Percentiles rank a stretch among this genome's conserved stretches.
These are phyloP conservation scores for Leguminivora glycinivorella DNA, from an alignment of 1,140 invertebrate genomes.

Conservation along the genomic window DNA sequence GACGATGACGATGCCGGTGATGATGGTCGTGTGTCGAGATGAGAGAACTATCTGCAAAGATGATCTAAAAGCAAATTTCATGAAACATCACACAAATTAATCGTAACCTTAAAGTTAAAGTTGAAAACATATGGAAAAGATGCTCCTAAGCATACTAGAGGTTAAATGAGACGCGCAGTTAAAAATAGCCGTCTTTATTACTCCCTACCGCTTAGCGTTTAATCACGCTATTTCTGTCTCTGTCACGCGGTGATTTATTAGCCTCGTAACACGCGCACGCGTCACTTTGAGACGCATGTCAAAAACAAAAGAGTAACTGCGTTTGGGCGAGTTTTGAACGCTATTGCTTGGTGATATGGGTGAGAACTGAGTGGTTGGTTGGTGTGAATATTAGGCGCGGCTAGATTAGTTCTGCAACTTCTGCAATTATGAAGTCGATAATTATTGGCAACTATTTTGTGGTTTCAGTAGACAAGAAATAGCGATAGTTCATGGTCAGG, in stretches of 20 bases:
- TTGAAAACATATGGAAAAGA: no score
- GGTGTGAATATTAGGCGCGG: neutral
- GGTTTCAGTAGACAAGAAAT: no score
- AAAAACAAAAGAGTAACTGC: neutral
- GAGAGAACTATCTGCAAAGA: no score
- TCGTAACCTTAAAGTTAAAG: no score
- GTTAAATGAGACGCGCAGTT: no score
- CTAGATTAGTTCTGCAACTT: neutral
- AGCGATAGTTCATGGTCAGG: no score
- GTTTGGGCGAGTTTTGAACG: neutral
- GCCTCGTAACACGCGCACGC: constrained; percentile 17
- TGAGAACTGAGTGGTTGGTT: neutral
- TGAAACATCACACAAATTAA: no score
- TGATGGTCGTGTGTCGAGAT: no score
- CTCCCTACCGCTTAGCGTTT: constrained; percentile 9
- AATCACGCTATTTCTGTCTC: constrained; percentile 22
- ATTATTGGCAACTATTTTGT: neutral
- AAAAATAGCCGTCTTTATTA: constrained; percentile 13
- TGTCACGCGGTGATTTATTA: constrained; percentile 21
- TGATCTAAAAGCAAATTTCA: no score
- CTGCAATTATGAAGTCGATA: neutral
- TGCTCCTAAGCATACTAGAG: no score
- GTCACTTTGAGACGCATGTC: constrained; percentile 19
- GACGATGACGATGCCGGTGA: no score
- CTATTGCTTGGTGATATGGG: neutral